Evolutionary conservation across 1,140 invertebrate species (phyloP), one percentile per base, ranked within the genome.

Genomic region (Diabrotica undecimpunctata): DNA sequence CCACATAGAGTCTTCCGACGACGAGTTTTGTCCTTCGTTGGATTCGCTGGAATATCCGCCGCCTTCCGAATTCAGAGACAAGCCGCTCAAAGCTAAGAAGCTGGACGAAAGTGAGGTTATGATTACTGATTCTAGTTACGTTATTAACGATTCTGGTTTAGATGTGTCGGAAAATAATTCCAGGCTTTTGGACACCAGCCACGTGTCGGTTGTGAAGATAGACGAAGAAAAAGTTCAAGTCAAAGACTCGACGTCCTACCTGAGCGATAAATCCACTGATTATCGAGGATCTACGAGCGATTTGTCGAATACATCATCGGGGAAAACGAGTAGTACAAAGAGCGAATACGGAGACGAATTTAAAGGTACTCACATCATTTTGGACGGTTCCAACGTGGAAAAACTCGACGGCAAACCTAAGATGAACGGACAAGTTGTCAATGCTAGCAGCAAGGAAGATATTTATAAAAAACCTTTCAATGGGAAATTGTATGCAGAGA

Each of bases 201-300:
- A 95, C 76, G 91, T 95, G 37, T 95, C 92, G 3, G 93, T 95
- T 37, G 92, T 95, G 37, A 93, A 91, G 6, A 92, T 95, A 2
- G 92, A 92, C 63, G 90, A 92, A 67, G 88, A 90, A 68, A 83
- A 84, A 67, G 61, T 62, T n/a, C 61, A 62, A 13, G 61, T 62
- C n/a, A 54, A 88, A 63, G 89, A 91, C 76, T 87, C 86, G 37
- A 77, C 75, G 0, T 83, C 82, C 6, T 78, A 81, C 46, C 65
- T 79, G 50, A 79, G 76, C 46, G 80, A 79, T 54, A 75, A 76
- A 41, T 77, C 72, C 9, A 69, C 72, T 6, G 72, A 76, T 39
- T 72, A 78, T 53, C 66, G 68, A 54, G 77, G 71, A 55, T 79
- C 76, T 4, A 79, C 74, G 6, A 79, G 79, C 67, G 79, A 80